Evolutionary conservation across 1,140 invertebrate species (phyloP).

Genomic region (Drosophila kohkoa): DNA sequence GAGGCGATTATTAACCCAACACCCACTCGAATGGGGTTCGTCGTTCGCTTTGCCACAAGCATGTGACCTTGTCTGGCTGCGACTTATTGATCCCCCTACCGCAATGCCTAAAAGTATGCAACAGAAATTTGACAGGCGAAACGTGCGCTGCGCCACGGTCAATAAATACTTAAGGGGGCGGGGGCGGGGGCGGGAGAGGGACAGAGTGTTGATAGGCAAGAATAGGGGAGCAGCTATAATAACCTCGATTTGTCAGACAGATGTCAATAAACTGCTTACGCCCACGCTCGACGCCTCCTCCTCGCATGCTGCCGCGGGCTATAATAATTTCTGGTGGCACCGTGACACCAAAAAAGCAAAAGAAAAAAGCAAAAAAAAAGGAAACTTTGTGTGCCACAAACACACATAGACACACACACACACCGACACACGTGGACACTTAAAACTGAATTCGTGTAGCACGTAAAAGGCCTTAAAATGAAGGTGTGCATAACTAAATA

Average conservation of each 20-base stretch:
- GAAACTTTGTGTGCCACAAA: constrained; percentile 29
- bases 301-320: constrained; percentile 4
- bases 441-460: constrained; percentile 70
- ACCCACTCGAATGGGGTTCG: background rate
- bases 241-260: constrained; percentile 34
- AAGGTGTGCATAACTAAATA: constrained; percentile 82
- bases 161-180: background rate
- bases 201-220: no score
- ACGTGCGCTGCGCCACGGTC: background rate
- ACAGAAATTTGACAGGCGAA: constrained; percentile 1
- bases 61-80: constrained; percentile 7
- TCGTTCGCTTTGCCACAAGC: background rate
- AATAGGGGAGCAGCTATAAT: constrained; percentile 4
- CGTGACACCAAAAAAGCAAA: constrained; percentile 38
- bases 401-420: constrained; percentile 13
- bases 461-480: constrained; percentile 77
- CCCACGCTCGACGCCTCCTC: constrained; percentile 2
- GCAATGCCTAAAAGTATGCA: constrained; percentile 6
- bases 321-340: constrained; percentile 30
- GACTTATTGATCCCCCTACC: background rate
- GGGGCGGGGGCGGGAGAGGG: background rate
- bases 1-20: background rate
- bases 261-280: constrained; percentile 46
- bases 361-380: no score
- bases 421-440: constrained; percentile 40